These are phyloP conservation scores for Craseonycteris thonglongyai DNA, from an alignment of 2,113 vertebrate species.

Conservation along the genomic window DNA sequence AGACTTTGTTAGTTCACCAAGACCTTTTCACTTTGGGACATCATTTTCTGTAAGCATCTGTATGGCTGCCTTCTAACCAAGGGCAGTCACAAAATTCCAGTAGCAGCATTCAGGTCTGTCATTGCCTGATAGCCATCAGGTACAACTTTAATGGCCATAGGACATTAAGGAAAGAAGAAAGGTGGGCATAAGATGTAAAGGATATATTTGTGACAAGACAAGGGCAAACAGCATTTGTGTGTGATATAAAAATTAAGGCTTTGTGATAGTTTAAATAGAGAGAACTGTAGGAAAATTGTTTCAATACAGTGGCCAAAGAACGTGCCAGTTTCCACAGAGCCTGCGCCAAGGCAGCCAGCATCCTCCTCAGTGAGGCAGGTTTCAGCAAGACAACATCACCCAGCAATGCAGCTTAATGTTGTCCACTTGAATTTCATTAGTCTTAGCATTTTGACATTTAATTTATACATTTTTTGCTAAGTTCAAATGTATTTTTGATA, in stretches of 20 bases:
- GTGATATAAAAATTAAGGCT: background rate
- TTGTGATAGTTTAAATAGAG: background rate
- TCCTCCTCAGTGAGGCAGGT: background rate
- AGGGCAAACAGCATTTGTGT: background rate
- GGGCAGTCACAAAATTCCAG: background rate
- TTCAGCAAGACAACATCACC: background rate
- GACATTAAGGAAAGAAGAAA: background rate
- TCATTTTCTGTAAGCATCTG: background rate
- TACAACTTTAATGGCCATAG: background rate
- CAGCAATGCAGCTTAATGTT: background rate
- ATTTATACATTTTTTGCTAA: slow-evolving; percentile 25
- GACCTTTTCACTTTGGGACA: background rate
- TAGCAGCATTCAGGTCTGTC: background rate
- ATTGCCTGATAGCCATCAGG: background rate
- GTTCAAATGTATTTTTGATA: slow-evolving; percentile 80
- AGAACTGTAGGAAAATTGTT: background rate
- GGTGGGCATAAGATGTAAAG: background rate
- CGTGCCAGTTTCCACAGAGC: background rate
- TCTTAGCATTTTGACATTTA: background rate
- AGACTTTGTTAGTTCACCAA: background rate
- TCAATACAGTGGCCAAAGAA: background rate
- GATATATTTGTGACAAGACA: background rate
- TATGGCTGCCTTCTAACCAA: background rate
- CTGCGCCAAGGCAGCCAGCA: background rate
- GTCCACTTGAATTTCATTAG: background rate